Base-by-base conservation (phyloP, 2,888 invertebrate genomes). In the Athripsodes cinereus region DNA sequence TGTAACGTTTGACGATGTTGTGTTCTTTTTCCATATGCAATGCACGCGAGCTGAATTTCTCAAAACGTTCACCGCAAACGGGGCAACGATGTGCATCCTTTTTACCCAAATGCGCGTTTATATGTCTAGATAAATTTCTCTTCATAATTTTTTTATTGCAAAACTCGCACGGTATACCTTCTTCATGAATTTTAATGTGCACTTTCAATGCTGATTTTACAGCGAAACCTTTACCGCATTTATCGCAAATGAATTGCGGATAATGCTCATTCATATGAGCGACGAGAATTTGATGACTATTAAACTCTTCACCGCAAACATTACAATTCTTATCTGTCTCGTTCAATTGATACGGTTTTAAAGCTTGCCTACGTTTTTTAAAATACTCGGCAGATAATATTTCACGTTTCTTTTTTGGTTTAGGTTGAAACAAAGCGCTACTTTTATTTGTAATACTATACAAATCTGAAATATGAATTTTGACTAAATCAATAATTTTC, bases 261-360 rank as follows among this genome's bases (percentile, higher is more conserved):
- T 50, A 50, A 26, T 50, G 50, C n/a, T 50, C 50, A 16, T 50
- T 50, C 50, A 50, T 50, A 16, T 50, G 50, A 6, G 50, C 50
- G 10, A 22, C 50, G 2, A 50, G 26, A 26, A 10, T 22, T 50
- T 50, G 50, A 16, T 50, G n/a, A 21, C 50, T 50, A 26, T 50
- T 3, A 21, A 50, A 50, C 22, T 50, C 50, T 26, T 22, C 26
- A 8, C 21, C 18, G 26, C 50, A 50, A 13, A 50, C 26, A 50
- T 26, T 50, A n/a, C 50, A 50, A 22, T 50, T 50, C 10, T 50
- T 50, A 18, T 50, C 50, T 5, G 22, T 22, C 26, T 50, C 50
- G 6, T 50, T 21, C 13, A 50, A 5, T 20, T 5, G 18, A 18
- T 22, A 50, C 18, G 50, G 50, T 16, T 50, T 50, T 3, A 50